These are phyloP conservation scores for Callipepla californica DNA, from an alignment of 2,113 vertebrate species.

Conservation along the genomic window DNA sequence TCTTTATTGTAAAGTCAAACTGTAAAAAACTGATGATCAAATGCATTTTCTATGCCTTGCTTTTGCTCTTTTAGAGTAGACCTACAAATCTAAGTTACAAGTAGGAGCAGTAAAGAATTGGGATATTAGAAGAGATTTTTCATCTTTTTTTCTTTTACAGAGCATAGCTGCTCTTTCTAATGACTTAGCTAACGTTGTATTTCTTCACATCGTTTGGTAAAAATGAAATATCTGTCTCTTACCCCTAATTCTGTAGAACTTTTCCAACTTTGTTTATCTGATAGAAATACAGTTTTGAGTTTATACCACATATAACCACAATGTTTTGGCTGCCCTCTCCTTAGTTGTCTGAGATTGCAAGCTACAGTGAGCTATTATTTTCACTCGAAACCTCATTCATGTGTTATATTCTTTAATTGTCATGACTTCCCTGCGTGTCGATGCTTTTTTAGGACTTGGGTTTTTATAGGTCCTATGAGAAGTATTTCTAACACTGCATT, in stretches of 20 bases:
- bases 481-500: neutral
- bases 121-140: neutral
- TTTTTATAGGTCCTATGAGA: neutral
- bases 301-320: neutral
- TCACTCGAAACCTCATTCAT: neutral
- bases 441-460: neutral
- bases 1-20: neutral
- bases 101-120: neutral
- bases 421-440: neutral
- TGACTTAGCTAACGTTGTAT: neutral
- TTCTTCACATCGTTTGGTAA: slow-evolving; percentile 12
- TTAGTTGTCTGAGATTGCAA: neutral
- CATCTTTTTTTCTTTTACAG: neutral
- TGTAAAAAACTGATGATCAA: neutral
- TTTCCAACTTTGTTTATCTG: neutral
- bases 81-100: neutral
- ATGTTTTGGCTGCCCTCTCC: neutral
- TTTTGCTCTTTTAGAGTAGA: neutral
- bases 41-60: neutral
- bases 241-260: neutral
- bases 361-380: neutral
- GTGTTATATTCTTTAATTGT: neutral
- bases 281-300: neutral
- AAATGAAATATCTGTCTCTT: neutral
- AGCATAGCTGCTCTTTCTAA: neutral